A percentile compares a stretch with the other conserved stretches of the same genome.
Evolutionary conservation across 2,797 vertebrate species (phyloP).

Genomic region (Avahi laniger): DNA sequence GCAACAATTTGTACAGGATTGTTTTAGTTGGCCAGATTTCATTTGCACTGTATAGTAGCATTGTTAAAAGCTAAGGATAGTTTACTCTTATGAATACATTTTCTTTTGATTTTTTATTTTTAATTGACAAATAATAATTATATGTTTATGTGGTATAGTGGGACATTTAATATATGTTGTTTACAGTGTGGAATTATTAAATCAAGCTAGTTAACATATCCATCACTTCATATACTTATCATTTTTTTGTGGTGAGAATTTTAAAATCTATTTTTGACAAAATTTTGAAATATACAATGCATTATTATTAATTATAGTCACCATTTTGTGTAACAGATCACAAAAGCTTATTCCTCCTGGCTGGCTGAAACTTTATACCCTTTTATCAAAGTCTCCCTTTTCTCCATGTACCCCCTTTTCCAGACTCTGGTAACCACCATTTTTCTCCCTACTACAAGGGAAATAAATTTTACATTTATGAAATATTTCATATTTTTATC

Average conservation of each 20-base stretch:
- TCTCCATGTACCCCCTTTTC: not conserved
- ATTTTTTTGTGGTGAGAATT: not conserved
- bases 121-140: not conserved
- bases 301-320: not conserved
- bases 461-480: not conserved
- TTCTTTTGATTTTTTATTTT: not conserved
- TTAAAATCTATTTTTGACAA: not conserved
- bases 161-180: not conserved
- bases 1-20: not conserved
- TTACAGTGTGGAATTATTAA: not conserved
- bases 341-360: not conserved
- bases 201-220: not conserved
- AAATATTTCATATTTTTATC: conserved; percentile 10
- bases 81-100: not conserved
- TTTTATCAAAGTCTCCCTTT: not conserved
- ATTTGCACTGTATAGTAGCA: conserved; percentile 7
- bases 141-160: not conserved
- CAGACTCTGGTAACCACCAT: not conserved
- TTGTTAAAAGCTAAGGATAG: not conserved
- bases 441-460: not conserved
- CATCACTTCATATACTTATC: not conserved
- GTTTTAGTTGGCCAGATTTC: not conserved
- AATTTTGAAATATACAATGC: not conserved
- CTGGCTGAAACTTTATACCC: not conserved
- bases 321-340: not conserved